Conservation (phyloP, 2,888 invertebrate genomes). For the Pachymerium ferrugineum region DNA sequence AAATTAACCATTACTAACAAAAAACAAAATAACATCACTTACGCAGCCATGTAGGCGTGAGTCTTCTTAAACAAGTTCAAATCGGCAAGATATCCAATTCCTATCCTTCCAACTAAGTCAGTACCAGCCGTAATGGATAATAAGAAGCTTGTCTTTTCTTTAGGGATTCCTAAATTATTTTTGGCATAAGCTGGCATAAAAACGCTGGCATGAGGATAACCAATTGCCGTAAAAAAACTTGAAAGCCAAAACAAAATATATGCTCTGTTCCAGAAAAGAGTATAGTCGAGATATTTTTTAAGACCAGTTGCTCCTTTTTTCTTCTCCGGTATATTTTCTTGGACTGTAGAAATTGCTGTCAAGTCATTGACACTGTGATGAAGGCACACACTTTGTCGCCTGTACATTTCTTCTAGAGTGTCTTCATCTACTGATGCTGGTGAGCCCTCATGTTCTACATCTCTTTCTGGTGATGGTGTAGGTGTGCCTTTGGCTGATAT, state of each 20-base stretch:
- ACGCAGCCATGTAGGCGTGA: conserved; percentile 67
- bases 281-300: conserved; percentile 59
- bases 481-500: background rate
- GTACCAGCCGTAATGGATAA: conserved; percentile 68
- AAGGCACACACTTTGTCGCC: conserved; percentile 44
- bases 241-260: conserved; percentile 67
- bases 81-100: conserved; percentile 68
- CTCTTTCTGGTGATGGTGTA: background rate
- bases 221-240: conserved; percentile 68
- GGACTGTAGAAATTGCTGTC: conserved; percentile 55
- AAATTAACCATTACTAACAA: too few species aligned
- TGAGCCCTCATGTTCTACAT: background rate
- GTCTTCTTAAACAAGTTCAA: conserved; percentile 63
- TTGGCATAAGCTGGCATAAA: conserved; percentile 69
- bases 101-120: conserved; percentile 65
- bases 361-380: conserved; percentile 69
- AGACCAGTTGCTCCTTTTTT: conserved; percentile 5
- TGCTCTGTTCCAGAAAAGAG: conserved; percentile 60
- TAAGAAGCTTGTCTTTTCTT: conserved; percentile 60
- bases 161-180: conserved; percentile 57
- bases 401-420: background rate
- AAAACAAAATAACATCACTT: conserved; percentile 36
- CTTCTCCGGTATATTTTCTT: background rate
- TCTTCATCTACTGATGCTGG: background rate
- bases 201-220: conserved; percentile 69